Evolutionary conservation across 2,797 vertebrate genomes (phyloP), one percentile per base, ranked within the genome.

Genomic region (Parotocinclus haroldoi): DNA sequence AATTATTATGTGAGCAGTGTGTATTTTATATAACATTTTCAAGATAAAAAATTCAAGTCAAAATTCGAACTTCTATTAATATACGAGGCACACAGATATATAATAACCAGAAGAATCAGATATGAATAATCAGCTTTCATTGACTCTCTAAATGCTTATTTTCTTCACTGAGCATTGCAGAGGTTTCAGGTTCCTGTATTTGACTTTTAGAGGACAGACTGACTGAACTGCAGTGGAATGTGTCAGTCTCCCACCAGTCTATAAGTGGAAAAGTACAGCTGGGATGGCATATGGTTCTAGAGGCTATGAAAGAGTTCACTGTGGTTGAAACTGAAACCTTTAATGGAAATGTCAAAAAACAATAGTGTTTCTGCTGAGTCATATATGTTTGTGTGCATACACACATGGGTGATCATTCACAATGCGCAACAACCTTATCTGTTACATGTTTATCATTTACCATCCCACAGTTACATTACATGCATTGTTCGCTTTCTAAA

Each of bases 101-200:
- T n/a, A n/a, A n/a, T n/a, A n/a, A n/a, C n/a, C n/a, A n/a, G n/a
- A n/a, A n/a, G n/a, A n/a, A n/a, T n/a, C n/a, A n/a, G n/a, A n/a
- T n/a, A n/a, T n/a, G n/a, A 65, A 67, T 76, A 78, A 80, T 84
- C 77, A 68, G 78, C 74, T 79, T 84, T 82, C 78, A 78, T 72
- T 45, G 69, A 59, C 72, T 67, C 60, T 66, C 18, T 7, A 40
- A 66, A 50, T 76, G 62, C 16, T 81, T 52, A 67, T 58, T 54
- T 74, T 80, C 71, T 69, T 60, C 62, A 53, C 64, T 71, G 64
- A 68, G 68, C 77, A 71, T 49, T 66, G 80, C 67, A 62, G 75
- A 54, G 78, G 60, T 58, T 60, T 70, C 39, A 72, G 36, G 63
- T 63, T 73, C 49, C 13, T n/a, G 42, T 63, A 52, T 58, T 51